Conservation (phyloP, 2,797 vertebrate genomes). For the Myotis findleyi region DNA sequence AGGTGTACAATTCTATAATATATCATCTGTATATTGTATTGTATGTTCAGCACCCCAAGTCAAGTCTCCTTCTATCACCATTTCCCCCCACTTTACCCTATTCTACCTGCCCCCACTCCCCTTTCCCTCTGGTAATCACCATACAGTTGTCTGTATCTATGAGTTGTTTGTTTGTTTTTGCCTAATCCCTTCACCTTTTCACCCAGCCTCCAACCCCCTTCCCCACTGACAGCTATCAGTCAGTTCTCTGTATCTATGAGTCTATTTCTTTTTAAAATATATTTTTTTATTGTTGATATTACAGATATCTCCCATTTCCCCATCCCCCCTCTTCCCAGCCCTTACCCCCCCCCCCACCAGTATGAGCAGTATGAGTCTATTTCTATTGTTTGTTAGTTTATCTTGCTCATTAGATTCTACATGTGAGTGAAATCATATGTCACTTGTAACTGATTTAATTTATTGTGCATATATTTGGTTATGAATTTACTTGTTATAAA, state of each 20-base stretch:
- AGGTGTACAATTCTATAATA: background rate
- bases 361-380: background rate
- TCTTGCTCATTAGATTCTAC: background rate
- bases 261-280: background rate
- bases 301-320: no score
- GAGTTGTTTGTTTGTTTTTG: background rate
- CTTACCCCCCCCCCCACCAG: no score
- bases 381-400: background rate
- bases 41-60: background rate
- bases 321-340: no score
- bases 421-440: background rate
- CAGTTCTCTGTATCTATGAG: background rate
- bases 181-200: background rate
- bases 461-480: background rate
- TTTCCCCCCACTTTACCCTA: no score
- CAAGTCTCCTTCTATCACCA: background rate
- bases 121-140: background rate
- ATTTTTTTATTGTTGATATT: no score
- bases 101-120: background rate
- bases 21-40: background rate
- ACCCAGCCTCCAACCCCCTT: background rate
- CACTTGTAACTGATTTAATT: background rate
- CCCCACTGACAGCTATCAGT: background rate
- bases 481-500: constrained; percentile 26
- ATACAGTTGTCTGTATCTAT: background rate